phyloP scores from a whole-genome alignment of 64 coral and sea anemone genomes.

The Actinia equina region DNA sequence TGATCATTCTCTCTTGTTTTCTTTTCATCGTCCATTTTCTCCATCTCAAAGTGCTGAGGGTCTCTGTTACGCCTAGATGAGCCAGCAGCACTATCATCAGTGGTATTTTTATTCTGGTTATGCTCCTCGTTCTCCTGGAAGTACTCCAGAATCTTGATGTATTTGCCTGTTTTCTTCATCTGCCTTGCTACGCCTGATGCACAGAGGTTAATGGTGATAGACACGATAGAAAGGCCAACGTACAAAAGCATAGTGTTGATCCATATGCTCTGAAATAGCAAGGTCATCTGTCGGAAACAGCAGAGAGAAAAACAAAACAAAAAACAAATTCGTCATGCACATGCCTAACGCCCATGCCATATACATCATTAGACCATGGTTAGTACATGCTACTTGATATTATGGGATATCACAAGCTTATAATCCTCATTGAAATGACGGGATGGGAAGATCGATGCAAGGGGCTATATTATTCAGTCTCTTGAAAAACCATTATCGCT shows the following conservation, averaged over 20 bases:
- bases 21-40: constrained; percentile 26
- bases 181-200: constrained; percentile 56
- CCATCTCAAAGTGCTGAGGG: constrained; percentile 23
- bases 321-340: constrained; percentile 54
- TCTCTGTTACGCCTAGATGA: not conserved
- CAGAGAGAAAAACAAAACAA: constrained; percentile 40
- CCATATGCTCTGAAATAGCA: constrained; percentile 97
- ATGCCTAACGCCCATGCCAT: constrained; percentile 22
- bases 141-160: constrained; percentile 58
- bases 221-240: constrained; percentile 67
- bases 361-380: not conserved
- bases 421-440: too few relatives aligned
- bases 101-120: not conserved
- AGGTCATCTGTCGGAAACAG: constrained; percentile 60
- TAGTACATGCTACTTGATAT: not conserved
- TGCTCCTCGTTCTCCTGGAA: constrained; percentile 37
- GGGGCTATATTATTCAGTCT: too few relatives aligned
- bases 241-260: constrained; percentile 75
- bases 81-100: not conserved
- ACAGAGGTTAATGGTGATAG: constrained; percentile 87
- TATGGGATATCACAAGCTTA: not conserved
- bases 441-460: too few relatives aligned
- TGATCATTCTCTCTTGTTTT: not conserved
- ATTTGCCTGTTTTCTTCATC: constrained; percentile 80
- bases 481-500: too few relatives aligned